Percentiles rank a stretch among this genome's conserved stretches.
Evolutionary conservation across 2,797 vertebrate genomes (phyloP).

Genomic region (Trachops cirrhosus): DNA sequence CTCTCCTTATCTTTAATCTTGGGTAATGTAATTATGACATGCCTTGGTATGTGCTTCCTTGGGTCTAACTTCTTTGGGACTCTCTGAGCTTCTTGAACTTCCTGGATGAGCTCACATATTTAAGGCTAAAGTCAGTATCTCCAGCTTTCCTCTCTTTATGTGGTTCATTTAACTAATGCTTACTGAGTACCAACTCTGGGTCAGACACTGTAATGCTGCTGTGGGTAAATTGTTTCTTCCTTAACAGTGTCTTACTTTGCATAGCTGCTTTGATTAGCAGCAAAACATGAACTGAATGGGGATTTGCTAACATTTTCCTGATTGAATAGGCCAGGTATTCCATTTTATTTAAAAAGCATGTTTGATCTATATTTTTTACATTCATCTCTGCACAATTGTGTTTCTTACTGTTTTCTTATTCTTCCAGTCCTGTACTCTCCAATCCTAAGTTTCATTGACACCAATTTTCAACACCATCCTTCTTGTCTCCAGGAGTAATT

Average conservation of each 20-base stretch:
- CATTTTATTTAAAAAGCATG: neutral
- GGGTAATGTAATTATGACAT: no score
- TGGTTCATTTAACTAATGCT: neutral
- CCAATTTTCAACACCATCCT: neutral
- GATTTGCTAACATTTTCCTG: neutral
- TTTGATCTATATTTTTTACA: neutral
- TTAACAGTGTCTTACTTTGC: neutral
- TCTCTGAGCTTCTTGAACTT: no score
- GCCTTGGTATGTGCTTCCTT: no score
- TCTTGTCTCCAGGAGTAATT: neutral
- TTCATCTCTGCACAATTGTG: neutral
- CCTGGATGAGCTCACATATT: neutral
- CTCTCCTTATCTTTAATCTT: no score
- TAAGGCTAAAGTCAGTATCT: neutral
- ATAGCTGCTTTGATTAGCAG: neutral
- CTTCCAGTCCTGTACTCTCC: neutral
- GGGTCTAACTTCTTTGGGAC: no score
- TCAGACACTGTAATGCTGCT: neutral
- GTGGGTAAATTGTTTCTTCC: neutral
- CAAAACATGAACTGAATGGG: neutral
- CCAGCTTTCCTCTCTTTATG: neutral
- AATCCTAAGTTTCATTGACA: neutral
- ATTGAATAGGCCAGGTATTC: neutral
- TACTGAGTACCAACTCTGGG: neutral
- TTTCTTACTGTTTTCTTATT: constrained; percentile 14